phyloP scores from a whole-genome alignment of 2,797 vertebrate genomes.

The Rallus crepitans region DNA sequence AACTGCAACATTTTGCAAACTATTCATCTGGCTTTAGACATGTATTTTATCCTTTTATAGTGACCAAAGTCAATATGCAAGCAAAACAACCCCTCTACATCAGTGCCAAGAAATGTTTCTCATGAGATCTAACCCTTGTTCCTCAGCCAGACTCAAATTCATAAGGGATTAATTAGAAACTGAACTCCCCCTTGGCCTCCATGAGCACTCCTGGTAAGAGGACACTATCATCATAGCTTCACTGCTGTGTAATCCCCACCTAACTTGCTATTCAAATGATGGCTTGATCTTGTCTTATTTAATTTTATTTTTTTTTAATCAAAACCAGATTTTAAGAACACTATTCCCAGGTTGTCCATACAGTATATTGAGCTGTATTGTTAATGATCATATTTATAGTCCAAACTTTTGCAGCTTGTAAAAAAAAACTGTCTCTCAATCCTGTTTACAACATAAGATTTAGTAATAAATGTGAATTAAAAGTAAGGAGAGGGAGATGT shows the following conservation, averaged over 20 bases:
- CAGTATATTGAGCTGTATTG: not conserved
- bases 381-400: not conserved
- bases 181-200: fast-evolving
- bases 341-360: not conserved
- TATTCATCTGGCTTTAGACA: not conserved
- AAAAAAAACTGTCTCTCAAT: not conserved
- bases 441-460: not conserved
- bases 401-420: not conserved
- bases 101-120: not conserved
- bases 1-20: not conserved
- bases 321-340: not conserved
- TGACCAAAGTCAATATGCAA: not conserved
- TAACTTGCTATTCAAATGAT: not conserved
- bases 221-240: not conserved
- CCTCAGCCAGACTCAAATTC: not conserved
- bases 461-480: not conserved
- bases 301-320: not conserved
- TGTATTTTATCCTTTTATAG: not conserved
- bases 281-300: not conserved
- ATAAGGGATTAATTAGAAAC: not conserved
- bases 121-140: not conserved
- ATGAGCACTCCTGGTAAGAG: not conserved
- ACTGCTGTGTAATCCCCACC: not conserved
- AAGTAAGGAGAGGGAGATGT: not conserved
- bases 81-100: not conserved